Percentiles rank a stretch among this genome's conserved stretches.
Evolutionary conservation across 2,888 invertebrate genomes (phyloP).

Genomic region (Eupeodes luniger): DNA sequence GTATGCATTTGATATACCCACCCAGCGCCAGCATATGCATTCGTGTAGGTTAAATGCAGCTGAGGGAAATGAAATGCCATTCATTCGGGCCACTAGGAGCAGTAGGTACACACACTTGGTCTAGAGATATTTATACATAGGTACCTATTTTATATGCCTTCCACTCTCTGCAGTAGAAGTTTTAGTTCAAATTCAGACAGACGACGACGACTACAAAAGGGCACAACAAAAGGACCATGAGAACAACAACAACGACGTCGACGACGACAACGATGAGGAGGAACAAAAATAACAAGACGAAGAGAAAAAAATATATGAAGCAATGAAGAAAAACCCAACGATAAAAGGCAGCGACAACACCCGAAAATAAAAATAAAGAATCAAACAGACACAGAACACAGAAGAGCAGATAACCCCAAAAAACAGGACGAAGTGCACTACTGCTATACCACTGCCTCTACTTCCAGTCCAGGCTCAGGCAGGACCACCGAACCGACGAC

Average conservation of each 20-base stretch:
- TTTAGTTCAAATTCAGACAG: conserved; percentile 26
- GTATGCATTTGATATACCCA: neutral
- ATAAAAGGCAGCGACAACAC: conserved; percentile 60
- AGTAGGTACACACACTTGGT: conserved; percentile 13
- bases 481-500: neutral
- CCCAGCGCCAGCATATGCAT: conserved; percentile 15
- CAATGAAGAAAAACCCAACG: conserved; percentile 51
- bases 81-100: conserved; percentile 38
- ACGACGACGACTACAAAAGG: conserved; percentile 51
- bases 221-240: conserved; percentile 60
- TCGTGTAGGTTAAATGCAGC: conserved; percentile 73
- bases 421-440: conserved; percentile 59
- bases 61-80: conserved; percentile 69
- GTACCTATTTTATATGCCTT: neutral
- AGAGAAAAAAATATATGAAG: neutral
- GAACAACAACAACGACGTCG: neutral
- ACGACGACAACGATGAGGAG: conserved; percentile 26
- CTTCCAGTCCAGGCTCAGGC: conserved; percentile 20
- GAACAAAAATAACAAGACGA: conserved; percentile 10
- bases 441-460: conserved; percentile 8
- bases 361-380: conserved; percentile 42
- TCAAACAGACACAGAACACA: conserved; percentile 28
- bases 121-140: too few species aligned
- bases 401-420: conserved; percentile 37
- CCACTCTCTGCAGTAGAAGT: conserved; percentile 63